Percentiles rank a stretch among this genome's conserved stretches.
Conservation (phyloP, 1,140 invertebrate species). For the Trachymyrmex cornetzi region DNA sequence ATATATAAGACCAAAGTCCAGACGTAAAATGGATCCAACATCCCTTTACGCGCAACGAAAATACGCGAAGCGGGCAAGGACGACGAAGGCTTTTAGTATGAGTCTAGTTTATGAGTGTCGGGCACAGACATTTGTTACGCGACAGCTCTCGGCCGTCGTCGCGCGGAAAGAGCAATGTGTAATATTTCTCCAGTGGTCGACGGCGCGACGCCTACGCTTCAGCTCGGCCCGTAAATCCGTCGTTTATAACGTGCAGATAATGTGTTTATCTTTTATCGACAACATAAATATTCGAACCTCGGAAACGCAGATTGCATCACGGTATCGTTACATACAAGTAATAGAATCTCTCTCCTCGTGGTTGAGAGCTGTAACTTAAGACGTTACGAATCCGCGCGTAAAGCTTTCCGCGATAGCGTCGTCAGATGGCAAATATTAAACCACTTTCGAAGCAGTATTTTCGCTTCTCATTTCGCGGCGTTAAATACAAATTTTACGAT, state of each 20-base stretch:
- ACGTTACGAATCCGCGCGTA: slow-evolving; percentile 4
- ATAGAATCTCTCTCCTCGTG: slow-evolving; percentile 20
- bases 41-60: slow-evolving; percentile 57
- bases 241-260: slow-evolving; percentile 76
- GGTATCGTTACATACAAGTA: not conserved
- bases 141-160: slow-evolving; percentile 75
- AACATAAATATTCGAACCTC: slow-evolving; percentile 72
- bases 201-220: slow-evolving; percentile 75
- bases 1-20: slow-evolving; percentile 10
- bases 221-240: slow-evolving; percentile 71
- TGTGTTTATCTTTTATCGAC: slow-evolving; percentile 79
- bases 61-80: slow-evolving; percentile 52
- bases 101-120: slow-evolving; percentile 76
- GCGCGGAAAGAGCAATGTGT: slow-evolving; percentile 76
- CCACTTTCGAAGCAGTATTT: not conserved
- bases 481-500: not conserved
- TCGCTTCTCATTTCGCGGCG: not conserved
- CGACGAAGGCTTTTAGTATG: slow-evolving; percentile 73
- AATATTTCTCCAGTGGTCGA: slow-evolving; percentile 75
- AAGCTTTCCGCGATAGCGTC: not conserved
- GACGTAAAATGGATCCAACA: slow-evolving; percentile 73
- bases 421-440: slow-evolving; percentile 17
- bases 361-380: slow-evolving; percentile 7
- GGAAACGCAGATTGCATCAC: slow-evolving; percentile 62
- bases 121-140: slow-evolving; percentile 72